These are phyloP conservation scores for Creontiades dilutus DNA, from an alignment of 2,888 invertebrate species.

Conservation along the genomic window DNA sequence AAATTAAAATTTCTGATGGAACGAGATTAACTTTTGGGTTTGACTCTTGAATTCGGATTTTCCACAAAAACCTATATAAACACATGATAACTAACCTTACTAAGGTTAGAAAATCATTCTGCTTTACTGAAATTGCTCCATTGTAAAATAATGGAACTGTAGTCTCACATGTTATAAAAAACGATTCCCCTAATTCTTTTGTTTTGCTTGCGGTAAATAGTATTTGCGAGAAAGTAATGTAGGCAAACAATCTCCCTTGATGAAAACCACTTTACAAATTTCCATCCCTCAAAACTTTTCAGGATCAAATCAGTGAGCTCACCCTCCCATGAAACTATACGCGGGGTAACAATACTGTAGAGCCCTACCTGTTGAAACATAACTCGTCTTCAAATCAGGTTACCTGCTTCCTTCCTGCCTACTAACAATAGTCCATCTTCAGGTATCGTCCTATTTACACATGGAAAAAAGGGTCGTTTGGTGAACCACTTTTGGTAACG, in stretches of 20 bases:
- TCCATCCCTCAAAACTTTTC: not conserved
- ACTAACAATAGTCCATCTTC: not conserved
- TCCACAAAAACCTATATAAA: too few species aligned
- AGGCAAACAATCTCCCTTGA: not conserved
- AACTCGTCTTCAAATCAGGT: not conserved
- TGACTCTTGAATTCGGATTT: too few species aligned
- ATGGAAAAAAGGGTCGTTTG: not conserved
- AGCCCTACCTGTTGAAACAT: not conserved
- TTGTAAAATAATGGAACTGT: too few species aligned
- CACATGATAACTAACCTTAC: too few species aligned
- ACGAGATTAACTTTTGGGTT: too few species aligned
- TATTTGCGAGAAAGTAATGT: too few species aligned
- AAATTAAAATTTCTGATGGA: too few species aligned
- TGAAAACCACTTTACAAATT: not conserved
- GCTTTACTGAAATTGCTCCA: too few species aligned
- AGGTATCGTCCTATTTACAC: conserved; percentile 7
- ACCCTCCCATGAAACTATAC: conserved; percentile 2
- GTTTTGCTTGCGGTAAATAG: too few species aligned
- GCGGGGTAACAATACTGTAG: conserved; percentile 27
- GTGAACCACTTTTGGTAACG: not conserved
- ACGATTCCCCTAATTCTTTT: too few species aligned
- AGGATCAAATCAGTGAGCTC: not conserved
- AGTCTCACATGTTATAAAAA: too few species aligned
- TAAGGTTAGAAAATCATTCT: too few species aligned
- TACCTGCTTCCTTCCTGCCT: conserved; percentile 11